A percentile compares a stretch with the other conserved stretches of the same genome.
phyloP scores from a whole-genome alignment of 1,140 invertebrate genomes.

The Sycophaga agraensis region DNA sequence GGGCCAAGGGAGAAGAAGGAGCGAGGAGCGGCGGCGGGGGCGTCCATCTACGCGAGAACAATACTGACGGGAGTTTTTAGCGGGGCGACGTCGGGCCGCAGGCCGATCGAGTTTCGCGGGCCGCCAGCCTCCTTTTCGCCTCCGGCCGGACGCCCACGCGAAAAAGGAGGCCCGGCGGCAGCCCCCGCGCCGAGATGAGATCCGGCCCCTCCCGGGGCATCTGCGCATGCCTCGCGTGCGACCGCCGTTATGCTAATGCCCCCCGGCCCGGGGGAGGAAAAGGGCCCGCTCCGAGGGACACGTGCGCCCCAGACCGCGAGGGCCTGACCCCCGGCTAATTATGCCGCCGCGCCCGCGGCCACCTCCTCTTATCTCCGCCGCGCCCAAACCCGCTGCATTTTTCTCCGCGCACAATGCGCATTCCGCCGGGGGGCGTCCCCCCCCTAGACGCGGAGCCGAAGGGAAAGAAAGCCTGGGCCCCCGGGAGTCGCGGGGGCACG shows the following conservation, averaged over 20 bases:
- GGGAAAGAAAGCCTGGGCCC: too few species aligned
- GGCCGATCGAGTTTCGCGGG: constrained; percentile 20
- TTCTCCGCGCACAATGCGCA: neutral
- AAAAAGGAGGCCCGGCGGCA: too few species aligned
- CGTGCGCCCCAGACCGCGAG: constrained; percentile 7
- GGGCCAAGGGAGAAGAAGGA: too few species aligned
- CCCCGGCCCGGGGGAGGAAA: neutral
- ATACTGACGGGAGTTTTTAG: constrained; percentile 18
- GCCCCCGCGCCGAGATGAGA: too few species aligned
- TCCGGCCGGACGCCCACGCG: neutral
- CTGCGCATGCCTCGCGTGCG: constrained; percentile 36
- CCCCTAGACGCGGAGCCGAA: too few species aligned
- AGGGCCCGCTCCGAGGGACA: neutral
- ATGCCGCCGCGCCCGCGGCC: neutral
- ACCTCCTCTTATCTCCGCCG: neutral
- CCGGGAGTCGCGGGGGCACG: too few species aligned
- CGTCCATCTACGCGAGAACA: constrained; percentile 27
- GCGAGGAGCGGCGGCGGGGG: neutral
- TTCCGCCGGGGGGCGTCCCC: too few species aligned
- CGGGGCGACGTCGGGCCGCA: neutral
- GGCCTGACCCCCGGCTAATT: too few species aligned
- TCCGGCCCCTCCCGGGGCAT: too few species aligned
- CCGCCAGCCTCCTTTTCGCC: neutral
- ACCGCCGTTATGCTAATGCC: constrained; percentile 44
- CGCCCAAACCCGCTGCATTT: neutral